Evolutionary conservation across 2,888 invertebrate genomes (phyloP), one percentile per base, ranked within the genome.

Genomic region (Willowsia nigromaculata): DNA sequence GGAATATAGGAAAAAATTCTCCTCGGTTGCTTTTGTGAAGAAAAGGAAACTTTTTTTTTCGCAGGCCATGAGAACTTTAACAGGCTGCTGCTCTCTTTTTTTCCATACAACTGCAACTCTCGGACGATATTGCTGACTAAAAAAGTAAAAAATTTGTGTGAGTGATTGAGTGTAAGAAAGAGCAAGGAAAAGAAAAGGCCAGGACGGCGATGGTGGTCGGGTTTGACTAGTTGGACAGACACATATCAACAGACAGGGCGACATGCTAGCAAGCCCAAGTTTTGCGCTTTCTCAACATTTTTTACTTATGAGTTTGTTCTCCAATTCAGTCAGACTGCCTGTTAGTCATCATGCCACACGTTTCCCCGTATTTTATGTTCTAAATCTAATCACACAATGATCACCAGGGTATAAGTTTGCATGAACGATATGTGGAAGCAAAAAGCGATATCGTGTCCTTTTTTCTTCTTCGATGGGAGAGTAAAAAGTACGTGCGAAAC

Each of bases 51-150:
- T 87, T 87, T 76, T 33, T 71, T 76, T 76, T 84, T 65, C 7
- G 65, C 65, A 80, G 65, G 33, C 40, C 89, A 85, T 89, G 89
- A 85, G 89, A 89, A 89, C 78, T 80, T 89, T 65, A 80, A 65
- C 89, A 89, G 40, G 71, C 84, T 84, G 89, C 80, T 89, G 47
- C 27, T 59, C 76, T 33, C 68, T 83, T 68, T 30, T 47, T 33
- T 47, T 33, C 22, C 40, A 18, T 33, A 0, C 56, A 80, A 56
- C n/a, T n/a, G 7, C 11, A 74, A 43, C 33, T 56, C 33, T 43
- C 33, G 74, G 74, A 50, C 15, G 27, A 43, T 76, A 27, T 50
- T 47, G 27, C 74, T 50, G 43, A 33, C 47, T 27, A 30, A 50
- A 76, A 76, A 71, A 47, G n/a, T 5, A 27, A 68, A 68, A 68